phyloP scores from a whole-genome alignment of 2,888 invertebrate genomes.

The Actias luna region DNA sequence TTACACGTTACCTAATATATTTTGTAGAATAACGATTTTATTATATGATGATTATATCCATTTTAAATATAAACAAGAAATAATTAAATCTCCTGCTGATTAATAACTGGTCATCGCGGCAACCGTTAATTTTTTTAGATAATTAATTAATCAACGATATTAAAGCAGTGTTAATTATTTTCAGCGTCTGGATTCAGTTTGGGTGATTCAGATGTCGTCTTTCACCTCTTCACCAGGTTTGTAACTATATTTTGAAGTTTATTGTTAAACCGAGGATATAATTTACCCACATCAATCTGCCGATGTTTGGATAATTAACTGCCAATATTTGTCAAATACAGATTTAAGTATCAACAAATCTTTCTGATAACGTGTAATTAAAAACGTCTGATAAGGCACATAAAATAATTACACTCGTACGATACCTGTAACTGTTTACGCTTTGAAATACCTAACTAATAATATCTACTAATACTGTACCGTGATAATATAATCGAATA shows the following conservation, averaged over 20 bases:
- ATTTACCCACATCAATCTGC: neutral
- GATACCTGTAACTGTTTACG: neutral
- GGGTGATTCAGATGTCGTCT: slow-evolving; percentile 46
- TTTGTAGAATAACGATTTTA: too few species aligned
- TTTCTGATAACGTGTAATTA: neutral
- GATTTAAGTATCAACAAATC: neutral
- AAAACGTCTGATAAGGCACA: neutral
- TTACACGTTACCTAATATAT: too few species aligned
- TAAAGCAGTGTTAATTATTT: slow-evolving; percentile 31
- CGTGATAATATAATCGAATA: too few species aligned
- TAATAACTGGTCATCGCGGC: too few species aligned
- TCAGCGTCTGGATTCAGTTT: slow-evolving; percentile 54
- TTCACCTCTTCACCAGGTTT: slow-evolving; percentile 65
- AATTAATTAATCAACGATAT: neutral
- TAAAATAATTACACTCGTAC: neutral
- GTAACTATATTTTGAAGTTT: slow-evolving; percentile 23
- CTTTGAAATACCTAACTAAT: neutral
- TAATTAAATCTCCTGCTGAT: too few species aligned
- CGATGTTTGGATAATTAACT: too few species aligned
- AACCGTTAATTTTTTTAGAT: too few species aligned
- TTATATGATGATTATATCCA: too few species aligned
- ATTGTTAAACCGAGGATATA: neutral
- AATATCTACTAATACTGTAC: neutral
- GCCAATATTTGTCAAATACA: neutral
- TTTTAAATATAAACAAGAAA: too few species aligned